These are phyloP conservation scores for Asbolus verrucosus DNA, from an alignment of 1,140 invertebrate species.

Conservation along the genomic window DNA sequence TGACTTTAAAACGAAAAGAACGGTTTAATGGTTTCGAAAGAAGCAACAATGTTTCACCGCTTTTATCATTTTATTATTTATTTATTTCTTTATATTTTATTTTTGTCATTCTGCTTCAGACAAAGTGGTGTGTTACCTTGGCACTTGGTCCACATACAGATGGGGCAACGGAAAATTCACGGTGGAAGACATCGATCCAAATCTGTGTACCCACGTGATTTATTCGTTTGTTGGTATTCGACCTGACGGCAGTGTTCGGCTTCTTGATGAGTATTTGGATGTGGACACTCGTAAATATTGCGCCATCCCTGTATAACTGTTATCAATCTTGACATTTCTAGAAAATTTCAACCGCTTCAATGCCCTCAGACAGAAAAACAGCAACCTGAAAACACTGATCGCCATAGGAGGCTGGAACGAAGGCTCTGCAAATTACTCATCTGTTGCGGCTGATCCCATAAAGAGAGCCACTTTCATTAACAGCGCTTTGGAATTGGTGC, in stretches of 20 bases:
- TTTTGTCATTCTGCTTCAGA: slow-evolving; percentile 44
- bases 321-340: slow-evolving; percentile 40
- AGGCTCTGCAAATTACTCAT: slow-evolving; percentile 76
- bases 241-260: not conserved
- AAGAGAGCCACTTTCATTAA: slow-evolving; percentile 72
- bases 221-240: slow-evolving; percentile 78
- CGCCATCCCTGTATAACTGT: not conserved
- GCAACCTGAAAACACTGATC: slow-evolving; percentile 75
- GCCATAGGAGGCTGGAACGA: slow-evolving; percentile 85
- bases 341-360: slow-evolving; percentile 65
- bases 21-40: too few relatives aligned
- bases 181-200: slow-evolving; percentile 75
- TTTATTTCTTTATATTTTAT: not conserved
- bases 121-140: slow-evolving; percentile 76
- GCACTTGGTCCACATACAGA: slow-evolving; percentile 80
- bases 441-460: slow-evolving; percentile 61
- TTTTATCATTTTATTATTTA: not conserved
- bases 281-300: slow-evolving; percentile 60
- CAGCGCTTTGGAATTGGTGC: slow-evolving; percentile 71
- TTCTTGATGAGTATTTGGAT: slow-evolving; percentile 57
- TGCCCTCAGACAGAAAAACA: slow-evolving; percentile 73
- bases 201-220: slow-evolving; percentile 79
- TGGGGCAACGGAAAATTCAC: slow-evolving; percentile 73
- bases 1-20: too few relatives aligned
- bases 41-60: too few relatives aligned